These are phyloP conservation scores for Ooceraea biroi DNA, from an alignment of 1,140 invertebrate genomes.

Conservation along the genomic window DNA sequence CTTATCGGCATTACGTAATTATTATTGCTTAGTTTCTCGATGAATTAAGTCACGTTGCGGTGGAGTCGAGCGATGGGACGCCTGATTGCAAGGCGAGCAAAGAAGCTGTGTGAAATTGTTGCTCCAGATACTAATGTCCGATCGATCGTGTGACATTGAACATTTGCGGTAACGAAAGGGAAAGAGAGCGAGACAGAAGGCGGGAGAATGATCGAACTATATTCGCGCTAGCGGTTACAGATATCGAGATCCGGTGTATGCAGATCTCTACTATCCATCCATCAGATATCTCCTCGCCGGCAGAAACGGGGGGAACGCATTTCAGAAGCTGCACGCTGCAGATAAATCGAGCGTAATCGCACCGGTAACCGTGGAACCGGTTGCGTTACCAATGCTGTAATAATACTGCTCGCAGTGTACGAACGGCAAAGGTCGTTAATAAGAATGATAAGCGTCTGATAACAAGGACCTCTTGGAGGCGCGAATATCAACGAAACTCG, in stretches of 20 bases:
- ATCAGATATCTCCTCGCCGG: conserved; percentile 49
- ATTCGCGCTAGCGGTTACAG: conserved; percentile 20
- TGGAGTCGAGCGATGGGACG: not conserved
- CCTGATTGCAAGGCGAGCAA: not conserved
- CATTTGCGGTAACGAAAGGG: conserved; percentile 27
- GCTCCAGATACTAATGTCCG: conserved; percentile 44
- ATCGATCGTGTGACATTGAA: conserved; percentile 33
- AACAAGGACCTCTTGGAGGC: conserved; percentile 7
- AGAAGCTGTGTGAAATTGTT: conserved; percentile 2
- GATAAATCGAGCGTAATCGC: conserved; percentile 62
- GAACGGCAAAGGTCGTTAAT: conserved; percentile 60
- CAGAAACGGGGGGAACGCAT: conserved; percentile 28
- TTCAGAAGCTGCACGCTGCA: conserved; percentile 18
- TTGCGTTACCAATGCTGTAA: conserved; percentile 61
- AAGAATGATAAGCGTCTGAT: conserved; percentile 2
- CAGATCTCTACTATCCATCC: conserved; percentile 50
- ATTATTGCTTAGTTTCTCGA: not conserved
- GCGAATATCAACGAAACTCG: not conserved
- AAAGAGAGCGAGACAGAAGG: conserved; percentile 20
- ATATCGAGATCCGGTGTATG: conserved; percentile 38
- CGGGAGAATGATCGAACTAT: not conserved
- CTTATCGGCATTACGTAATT: not conserved
- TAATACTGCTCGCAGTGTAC: conserved; percentile 56
- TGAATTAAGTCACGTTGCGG: not conserved
- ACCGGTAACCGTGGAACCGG: conserved; percentile 62